phyloP scores from a whole-genome alignment of 1,140 invertebrate species.

The Pseudoatta argentina region DNA sequence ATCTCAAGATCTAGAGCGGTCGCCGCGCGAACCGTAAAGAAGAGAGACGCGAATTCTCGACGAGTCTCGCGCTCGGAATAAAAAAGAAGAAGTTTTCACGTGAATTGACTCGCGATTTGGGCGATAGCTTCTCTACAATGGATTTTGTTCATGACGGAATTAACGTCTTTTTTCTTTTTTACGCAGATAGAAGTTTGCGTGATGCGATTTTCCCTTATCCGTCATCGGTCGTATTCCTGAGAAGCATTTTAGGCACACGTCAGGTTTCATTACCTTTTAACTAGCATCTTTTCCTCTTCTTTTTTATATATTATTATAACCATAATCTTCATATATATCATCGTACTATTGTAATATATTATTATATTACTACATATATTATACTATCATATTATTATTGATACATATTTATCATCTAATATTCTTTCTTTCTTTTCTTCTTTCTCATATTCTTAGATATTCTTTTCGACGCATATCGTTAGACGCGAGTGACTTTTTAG shows the following conservation, averaged over 20 bases:
- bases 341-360: conserved; percentile 61
- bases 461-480: conserved; percentile 25
- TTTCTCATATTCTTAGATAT: conserved; percentile 50
- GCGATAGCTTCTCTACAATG: conserved; percentile 12
- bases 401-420: conserved; percentile 48
- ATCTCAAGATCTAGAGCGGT: conserved; percentile 86
- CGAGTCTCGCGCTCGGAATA: conserved; percentile 37
- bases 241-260: conserved; percentile 55
- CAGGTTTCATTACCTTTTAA: conserved; percentile 56
- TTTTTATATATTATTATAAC: conserved; percentile 50
- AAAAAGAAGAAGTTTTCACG: background rate
- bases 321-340: conserved; percentile 56
- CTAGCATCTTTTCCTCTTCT: conserved; percentile 39
- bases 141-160: conserved; percentile 15
- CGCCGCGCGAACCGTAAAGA: conserved; percentile 23
- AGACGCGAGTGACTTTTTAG: conserved; percentile 52
- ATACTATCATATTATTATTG: conserved; percentile 63
- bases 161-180: conserved; percentile 34
- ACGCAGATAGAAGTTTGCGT: background rate
- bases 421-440: conserved; percentile 46
- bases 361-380: conserved; percentile 54
- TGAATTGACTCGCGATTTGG: conserved; percentile 21
- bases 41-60: conserved; percentile 34
- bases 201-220: conserved; percentile 23
- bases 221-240: conserved; percentile 61